Evolutionary conservation across 2,797 vertebrate genomes (phyloP).

Genomic region (Tokudaia tokunoshimensis): DNA sequence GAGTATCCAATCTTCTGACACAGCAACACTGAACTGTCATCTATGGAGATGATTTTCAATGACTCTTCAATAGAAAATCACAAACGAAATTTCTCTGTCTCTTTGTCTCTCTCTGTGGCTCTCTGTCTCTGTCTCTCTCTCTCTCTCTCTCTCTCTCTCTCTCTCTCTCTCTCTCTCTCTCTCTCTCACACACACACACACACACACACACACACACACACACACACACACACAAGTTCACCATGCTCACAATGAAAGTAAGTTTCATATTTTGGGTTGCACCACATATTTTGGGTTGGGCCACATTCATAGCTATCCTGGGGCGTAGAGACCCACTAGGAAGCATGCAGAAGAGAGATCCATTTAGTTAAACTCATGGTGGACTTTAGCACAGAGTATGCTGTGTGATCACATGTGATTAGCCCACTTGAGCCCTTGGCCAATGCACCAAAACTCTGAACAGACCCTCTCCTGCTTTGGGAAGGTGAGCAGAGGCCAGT

Average conservation of each 20-base stretch:
- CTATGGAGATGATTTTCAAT: not conserved
- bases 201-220: not conserved
- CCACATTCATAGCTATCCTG: not conserved
- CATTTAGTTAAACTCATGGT: not conserved
- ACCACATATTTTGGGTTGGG: not conserved
- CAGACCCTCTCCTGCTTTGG: not conserved
- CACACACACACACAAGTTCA: not conserved
- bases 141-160: not conserved
- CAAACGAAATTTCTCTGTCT: not conserved
- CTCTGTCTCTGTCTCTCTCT: not conserved
- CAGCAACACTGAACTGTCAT: not conserved
- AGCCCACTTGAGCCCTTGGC: not conserved
- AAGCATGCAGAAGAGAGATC: not conserved
- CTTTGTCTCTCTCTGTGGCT: not conserved
- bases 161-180: not conserved
- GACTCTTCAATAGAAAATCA: not conserved
- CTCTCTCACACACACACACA: not conserved
- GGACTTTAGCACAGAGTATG: not conserved
- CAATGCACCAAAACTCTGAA: not conserved
- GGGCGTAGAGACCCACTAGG: not conserved
- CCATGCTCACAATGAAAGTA: not conserved
- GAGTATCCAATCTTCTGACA: not conserved
- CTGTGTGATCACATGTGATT: not conserved
- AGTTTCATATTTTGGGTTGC: not conserved
- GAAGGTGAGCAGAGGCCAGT: not conserved